phyloP scores from a whole-genome alignment of 1,140 invertebrate species.

The Dufourea novaeangliae region DNA sequence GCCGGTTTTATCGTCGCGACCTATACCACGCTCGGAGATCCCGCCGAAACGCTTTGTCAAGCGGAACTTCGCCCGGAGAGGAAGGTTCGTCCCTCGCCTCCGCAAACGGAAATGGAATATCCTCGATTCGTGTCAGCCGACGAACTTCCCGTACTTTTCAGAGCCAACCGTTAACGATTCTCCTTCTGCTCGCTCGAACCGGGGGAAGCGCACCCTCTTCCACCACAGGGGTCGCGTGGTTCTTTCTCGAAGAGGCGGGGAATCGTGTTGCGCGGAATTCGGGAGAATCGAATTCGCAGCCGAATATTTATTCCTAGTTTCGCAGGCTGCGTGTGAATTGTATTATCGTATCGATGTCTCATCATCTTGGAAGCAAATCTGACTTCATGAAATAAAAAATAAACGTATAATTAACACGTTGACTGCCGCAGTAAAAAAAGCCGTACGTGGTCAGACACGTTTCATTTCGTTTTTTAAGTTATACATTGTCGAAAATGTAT shows the following conservation, averaged over 20 bases:
- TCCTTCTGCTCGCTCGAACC: slow-evolving; percentile 18
- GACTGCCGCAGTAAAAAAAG: no score
- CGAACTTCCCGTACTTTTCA: slow-evolving; percentile 49
- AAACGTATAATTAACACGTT: no score
- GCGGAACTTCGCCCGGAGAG: slow-evolving; percentile 52
- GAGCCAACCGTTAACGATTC: slow-evolving; percentile 57
- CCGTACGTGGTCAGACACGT: no score
- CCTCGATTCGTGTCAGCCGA: slow-evolving; percentile 48
- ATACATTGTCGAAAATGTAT: no score
- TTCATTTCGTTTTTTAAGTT: no score
- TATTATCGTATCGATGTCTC: no score
- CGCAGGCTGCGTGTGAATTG: no score
- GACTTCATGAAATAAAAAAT: no score
- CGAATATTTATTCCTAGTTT: neutral
- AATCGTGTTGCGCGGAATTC: neutral
- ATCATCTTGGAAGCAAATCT: no score
- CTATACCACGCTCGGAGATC: slow-evolving; percentile 47
- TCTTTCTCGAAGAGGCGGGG: neutral
- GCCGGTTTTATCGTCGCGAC: slow-evolving; percentile 51
- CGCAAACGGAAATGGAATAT: slow-evolving; percentile 55
- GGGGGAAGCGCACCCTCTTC: neutral
- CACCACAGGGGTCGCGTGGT: neutral
- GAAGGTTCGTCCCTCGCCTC: slow-evolving; percentile 41
- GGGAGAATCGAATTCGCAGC: neutral
- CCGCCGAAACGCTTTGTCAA: slow-evolving; percentile 60